A percentile compares a stretch with the other conserved stretches of the same genome.
Evolutionary conservation across 2,797 vertebrate species (phyloP).

Genomic region (Scarus forsteni): DNA sequence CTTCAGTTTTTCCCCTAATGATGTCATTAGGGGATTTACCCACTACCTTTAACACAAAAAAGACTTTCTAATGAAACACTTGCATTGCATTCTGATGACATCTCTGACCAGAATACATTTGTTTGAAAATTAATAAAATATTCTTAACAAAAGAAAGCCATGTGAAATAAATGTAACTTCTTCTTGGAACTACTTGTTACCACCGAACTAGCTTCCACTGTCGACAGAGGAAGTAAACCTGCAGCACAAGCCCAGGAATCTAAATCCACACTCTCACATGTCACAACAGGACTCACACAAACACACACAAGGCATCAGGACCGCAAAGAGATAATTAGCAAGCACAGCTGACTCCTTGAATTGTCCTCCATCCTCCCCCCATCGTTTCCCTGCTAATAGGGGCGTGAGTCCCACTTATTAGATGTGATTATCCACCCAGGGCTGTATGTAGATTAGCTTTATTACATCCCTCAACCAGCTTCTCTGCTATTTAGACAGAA

Average conservation of each 20-base stretch:
- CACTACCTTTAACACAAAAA: too few species aligned
- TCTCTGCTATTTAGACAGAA: slow-evolving; percentile 82
- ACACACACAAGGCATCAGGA: slow-evolving; percentile 67
- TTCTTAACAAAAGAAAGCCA: neutral
- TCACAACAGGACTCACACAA: slow-evolving; percentile 71
- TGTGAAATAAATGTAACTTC: slow-evolving; percentile 16
- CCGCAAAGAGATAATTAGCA: slow-evolving; percentile 79
- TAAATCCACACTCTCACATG: slow-evolving; percentile 53
- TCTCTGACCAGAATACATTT: too few species aligned
- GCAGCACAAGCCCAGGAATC: slow-evolving; percentile 56
- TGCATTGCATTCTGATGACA: too few species aligned
- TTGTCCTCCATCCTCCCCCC: slow-evolving; percentile 77
- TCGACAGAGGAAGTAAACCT: slow-evolving; percentile 53
- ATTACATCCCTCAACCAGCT: slow-evolving; percentile 78
- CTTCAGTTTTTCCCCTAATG: too few species aligned
- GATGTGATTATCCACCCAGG: slow-evolving; percentile 83
- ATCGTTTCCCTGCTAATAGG: slow-evolving; percentile 77
- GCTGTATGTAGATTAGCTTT: slow-evolving; percentile 83
- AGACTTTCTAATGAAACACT: too few species aligned
- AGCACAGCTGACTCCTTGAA: slow-evolving; percentile 80
- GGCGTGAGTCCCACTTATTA: slow-evolving; percentile 82
- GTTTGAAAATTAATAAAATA: too few species aligned
- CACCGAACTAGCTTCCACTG: slow-evolving; percentile 7
- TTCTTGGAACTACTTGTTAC: neutral
- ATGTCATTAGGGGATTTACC: too few species aligned